Evolutionary conservation across 2,797 vertebrate genomes (phyloP).

Genomic region (Phylloscopus collybita): DNA sequence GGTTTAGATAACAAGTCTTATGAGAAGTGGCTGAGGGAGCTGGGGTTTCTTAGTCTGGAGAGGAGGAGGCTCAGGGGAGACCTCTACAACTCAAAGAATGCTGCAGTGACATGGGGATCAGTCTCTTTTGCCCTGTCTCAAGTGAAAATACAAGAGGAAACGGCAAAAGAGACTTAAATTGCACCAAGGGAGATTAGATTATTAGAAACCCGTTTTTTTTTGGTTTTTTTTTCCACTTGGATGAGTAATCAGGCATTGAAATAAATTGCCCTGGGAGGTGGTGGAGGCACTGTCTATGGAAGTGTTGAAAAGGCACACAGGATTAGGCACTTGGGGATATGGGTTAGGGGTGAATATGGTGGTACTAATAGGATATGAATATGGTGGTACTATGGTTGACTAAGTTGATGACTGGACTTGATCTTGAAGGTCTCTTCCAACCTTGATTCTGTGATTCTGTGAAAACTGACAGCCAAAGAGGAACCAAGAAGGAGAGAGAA

Average conservation of each 20-base stretch:
- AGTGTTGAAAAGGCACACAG: not conserved
- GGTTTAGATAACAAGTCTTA: not conserved
- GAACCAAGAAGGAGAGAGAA: not conserved
- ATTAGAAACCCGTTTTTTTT: not conserved
- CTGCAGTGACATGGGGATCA: fast-evolving
- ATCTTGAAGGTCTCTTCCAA: not conserved
- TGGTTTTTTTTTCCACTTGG: not conserved
- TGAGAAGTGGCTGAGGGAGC: not conserved
- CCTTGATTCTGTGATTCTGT: not conserved
- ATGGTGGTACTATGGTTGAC: not conserved
- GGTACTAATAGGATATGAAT: not conserved
- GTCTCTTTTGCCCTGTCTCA: not conserved
- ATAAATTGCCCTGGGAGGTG: not conserved
- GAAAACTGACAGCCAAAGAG: not conserved
- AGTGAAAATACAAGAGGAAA: not conserved
- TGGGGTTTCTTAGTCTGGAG: not conserved
- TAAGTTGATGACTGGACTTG: not conserved
- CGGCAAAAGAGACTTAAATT: not conserved
- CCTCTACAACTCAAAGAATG: not conserved
- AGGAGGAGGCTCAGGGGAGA: not conserved
- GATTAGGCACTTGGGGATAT: not conserved
- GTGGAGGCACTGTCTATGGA: not conserved
- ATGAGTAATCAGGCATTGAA: not conserved
- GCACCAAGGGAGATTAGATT: not conserved
- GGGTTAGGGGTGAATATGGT: not conserved